Evolutionary conservation across 2,888 invertebrate genomes (phyloP).

Genomic region (Aspidapion aeneum): DNA sequence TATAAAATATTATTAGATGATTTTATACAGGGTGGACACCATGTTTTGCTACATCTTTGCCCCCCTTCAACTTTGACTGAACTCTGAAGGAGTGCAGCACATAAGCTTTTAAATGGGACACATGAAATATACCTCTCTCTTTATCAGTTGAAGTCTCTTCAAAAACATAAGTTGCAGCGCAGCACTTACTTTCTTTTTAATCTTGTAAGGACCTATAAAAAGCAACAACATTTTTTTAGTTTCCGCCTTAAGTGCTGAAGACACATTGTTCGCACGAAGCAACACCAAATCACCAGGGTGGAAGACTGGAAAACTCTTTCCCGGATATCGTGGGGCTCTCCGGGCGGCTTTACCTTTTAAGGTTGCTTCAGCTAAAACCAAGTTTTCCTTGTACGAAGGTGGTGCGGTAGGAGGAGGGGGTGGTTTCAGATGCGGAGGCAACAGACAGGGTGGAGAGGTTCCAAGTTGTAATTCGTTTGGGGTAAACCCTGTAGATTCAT

Average conservation of each 20-base stretch:
- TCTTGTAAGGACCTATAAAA: not conserved
- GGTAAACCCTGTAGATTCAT: slow-evolving; percentile 6
- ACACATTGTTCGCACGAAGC: not conserved
- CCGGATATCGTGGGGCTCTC: not conserved
- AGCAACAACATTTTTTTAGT: not conserved
- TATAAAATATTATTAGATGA: no score
- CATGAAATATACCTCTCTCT: not conserved
- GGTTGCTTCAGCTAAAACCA: slow-evolving; percentile 2
- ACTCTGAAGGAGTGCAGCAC: not conserved
- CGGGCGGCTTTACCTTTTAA: not conserved
- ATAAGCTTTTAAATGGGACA: not conserved
- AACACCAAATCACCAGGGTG: not conserved
- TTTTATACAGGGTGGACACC: not conserved
- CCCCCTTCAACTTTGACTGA: not conserved
- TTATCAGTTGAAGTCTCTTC: not conserved
- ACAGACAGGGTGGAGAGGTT: not conserved
- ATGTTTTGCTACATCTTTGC: not conserved
- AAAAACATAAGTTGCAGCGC: not conserved
- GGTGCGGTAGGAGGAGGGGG: not conserved
- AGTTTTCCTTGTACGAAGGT: not conserved
- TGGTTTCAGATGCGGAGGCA: not conserved
- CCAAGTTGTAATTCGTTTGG: slow-evolving; percentile 2
- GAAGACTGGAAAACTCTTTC: not conserved
- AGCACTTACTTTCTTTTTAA: no score
- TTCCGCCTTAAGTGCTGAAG: not conserved